Conservation (phyloP, 37 sponge, comb jelly and placozoan species). For the Halichondria panicea region DNA sequence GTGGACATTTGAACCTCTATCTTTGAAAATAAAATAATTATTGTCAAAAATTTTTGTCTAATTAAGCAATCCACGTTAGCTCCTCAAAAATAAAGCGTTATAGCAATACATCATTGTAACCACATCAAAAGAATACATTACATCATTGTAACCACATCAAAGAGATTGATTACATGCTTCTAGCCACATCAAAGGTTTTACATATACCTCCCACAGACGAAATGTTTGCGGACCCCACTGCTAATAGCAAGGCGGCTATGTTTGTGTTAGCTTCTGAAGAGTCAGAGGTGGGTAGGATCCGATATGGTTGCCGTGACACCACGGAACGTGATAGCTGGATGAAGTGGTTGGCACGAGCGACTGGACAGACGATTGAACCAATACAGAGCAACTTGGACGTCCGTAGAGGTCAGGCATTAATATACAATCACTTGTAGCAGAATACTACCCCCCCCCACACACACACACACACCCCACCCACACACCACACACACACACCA, state of each 20-base stretch:
- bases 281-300: constrained; percentile 19
- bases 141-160: too few species aligned
- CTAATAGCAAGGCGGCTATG: constrained; percentile 4
- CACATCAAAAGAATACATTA: too few species aligned
- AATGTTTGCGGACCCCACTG: neutral
- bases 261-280: constrained; percentile 25
- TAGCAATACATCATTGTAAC: too few species aligned
- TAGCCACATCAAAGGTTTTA: too few species aligned
- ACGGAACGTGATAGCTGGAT: constrained; percentile 51
- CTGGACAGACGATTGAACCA: constrained; percentile 52
- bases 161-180: too few species aligned
- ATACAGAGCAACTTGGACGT: neutral
- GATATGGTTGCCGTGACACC: constrained; percentile 42
- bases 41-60: too few species aligned
- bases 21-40: too few species aligned
- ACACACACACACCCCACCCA: neutral
- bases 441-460: neutral
- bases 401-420: neutral
- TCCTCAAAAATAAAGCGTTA: too few species aligned
- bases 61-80: too few species aligned
- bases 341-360: constrained; percentile 41
- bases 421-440: neutral
- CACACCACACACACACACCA: neutral
- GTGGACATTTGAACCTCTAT: too few species aligned
- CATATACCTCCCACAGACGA: too few species aligned